These are phyloP conservation scores for Wasmannia auropunctata DNA, from an alignment of 1,140 invertebrate species.

Conservation along the genomic window DNA sequence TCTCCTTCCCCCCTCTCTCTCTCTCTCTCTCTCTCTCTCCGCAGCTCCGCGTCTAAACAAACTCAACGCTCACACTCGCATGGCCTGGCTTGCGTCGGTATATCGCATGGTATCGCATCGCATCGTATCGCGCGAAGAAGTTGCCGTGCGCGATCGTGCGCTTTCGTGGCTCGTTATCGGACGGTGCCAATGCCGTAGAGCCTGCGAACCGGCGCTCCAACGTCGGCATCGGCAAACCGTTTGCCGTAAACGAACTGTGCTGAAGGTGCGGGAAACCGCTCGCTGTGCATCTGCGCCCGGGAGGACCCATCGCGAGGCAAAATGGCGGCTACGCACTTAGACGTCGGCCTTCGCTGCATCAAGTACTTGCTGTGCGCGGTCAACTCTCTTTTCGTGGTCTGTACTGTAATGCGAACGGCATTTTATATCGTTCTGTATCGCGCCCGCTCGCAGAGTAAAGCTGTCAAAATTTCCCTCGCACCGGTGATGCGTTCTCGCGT, in stretches of 20 bases:
- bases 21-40: background rate
- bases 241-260: slow-evolving; percentile 6
- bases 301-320: slow-evolving; percentile 74
- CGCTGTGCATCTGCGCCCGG: slow-evolving; percentile 65
- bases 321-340: slow-evolving; percentile 86
- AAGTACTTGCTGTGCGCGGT: slow-evolving; percentile 94
- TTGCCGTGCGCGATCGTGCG: slow-evolving; percentile 4
- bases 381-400: slow-evolving; percentile 94
- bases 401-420: slow-evolving; percentile 79
- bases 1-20: background rate
- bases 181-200: no score
- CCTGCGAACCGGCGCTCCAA: background rate
- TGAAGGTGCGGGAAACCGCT: slow-evolving; percentile 21
- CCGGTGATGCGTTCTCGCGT: background rate
- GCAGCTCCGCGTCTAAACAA: background rate
- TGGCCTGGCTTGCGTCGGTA: no score
- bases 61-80: no score
- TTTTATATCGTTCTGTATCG: background rate
- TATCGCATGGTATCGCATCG: no score
- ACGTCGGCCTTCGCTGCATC: slow-evolving; percentile 91
- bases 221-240: slow-evolving; percentile 53
- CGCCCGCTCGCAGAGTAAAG: background rate
- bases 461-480: background rate
- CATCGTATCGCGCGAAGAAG: background rate
- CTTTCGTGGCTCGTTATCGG: slow-evolving; percentile 45